These are phyloP conservation scores for Conger conger DNA, from an alignment of 2,113 vertebrate genomes.

Conservation along the genomic window DNA sequence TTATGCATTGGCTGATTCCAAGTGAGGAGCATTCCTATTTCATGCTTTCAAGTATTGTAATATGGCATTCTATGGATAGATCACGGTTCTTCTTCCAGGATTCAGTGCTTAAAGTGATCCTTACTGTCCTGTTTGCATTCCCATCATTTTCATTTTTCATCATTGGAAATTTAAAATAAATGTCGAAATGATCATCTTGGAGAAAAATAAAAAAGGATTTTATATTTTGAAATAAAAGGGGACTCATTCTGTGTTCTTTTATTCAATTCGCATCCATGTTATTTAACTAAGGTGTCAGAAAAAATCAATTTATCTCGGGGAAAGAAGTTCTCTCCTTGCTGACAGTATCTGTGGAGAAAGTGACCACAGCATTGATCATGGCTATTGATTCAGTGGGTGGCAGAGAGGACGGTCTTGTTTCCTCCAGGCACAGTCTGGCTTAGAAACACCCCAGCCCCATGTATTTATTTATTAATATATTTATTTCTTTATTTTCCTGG, in stretches of 20 bases:
- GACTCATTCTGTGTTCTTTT: background rate
- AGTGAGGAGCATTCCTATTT: background rate
- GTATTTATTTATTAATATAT: too few relatives aligned
- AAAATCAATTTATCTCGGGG: background rate
- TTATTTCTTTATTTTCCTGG: too few relatives aligned
- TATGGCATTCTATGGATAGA: background rate
- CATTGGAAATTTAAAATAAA: too few relatives aligned
- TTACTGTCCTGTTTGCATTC: background rate
- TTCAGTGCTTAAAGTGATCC: background rate
- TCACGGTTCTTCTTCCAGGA: background rate
- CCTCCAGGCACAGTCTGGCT: background rate
- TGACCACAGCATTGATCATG: constrained; percentile 20
- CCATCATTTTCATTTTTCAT: too few relatives aligned
- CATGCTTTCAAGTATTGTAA: background rate
- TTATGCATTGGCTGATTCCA: background rate
- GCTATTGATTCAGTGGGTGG: constrained; percentile 22
- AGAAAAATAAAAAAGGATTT: background rate
- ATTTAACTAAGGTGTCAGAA: background rate
- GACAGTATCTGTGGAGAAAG: background rate
- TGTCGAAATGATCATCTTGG: background rate
- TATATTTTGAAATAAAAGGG: background rate
- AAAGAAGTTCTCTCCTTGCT: background rate
- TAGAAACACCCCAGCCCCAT: background rate
- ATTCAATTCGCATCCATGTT: background rate
- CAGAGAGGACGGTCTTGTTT: background rate